A percentile compares a stretch with the other conserved stretches of the same genome.
phyloP scores from a whole-genome alignment of 2,797 vertebrate genomes.

The Lagocephalus sceleratus region DNA sequence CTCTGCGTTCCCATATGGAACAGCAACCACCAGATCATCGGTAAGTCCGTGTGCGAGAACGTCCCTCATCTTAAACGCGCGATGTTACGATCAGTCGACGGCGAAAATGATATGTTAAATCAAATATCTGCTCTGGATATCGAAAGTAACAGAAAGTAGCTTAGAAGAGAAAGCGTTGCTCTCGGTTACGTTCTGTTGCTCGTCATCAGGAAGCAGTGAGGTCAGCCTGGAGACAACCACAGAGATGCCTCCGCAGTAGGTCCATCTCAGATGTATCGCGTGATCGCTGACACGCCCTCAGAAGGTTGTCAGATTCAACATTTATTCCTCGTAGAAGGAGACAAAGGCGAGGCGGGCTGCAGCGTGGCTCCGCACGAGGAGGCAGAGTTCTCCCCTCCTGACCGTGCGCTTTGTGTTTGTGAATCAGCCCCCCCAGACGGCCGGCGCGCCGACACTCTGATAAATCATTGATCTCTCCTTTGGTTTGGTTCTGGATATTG shows the following conservation, averaged over 20 bases:
- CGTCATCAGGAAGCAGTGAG: neutral
- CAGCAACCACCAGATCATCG: constrained; percentile 98
- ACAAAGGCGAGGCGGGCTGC: constrained; percentile 17
- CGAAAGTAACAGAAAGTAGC: neutral
- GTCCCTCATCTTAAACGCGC: neutral
- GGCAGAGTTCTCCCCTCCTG: constrained; percentile 53
- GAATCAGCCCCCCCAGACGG: constrained; percentile 55
- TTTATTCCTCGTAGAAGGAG: constrained; percentile 16
- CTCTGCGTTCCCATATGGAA: constrained; percentile 99
- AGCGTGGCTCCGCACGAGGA: constrained; percentile 42
- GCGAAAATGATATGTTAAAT: no score
- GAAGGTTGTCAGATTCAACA: constrained; percentile 1
- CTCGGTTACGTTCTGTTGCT: no score
- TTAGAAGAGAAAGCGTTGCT: no score
- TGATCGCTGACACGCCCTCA: neutral
- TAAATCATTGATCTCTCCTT: constrained; percentile 67
- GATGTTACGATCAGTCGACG: no score
- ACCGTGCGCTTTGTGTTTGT: constrained; percentile 53
- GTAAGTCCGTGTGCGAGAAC: constrained; percentile 72
- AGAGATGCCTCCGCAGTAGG: neutral
- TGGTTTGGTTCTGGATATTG: constrained; percentile 55
- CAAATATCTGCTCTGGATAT: neutral
- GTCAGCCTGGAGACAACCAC: neutral
- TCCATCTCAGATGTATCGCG: neutral
- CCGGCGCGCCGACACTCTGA: constrained; percentile 57